phyloP scores from a whole-genome alignment of 2,113 vertebrate genomes.

The Girardinichthys multiradiatus region DNA sequence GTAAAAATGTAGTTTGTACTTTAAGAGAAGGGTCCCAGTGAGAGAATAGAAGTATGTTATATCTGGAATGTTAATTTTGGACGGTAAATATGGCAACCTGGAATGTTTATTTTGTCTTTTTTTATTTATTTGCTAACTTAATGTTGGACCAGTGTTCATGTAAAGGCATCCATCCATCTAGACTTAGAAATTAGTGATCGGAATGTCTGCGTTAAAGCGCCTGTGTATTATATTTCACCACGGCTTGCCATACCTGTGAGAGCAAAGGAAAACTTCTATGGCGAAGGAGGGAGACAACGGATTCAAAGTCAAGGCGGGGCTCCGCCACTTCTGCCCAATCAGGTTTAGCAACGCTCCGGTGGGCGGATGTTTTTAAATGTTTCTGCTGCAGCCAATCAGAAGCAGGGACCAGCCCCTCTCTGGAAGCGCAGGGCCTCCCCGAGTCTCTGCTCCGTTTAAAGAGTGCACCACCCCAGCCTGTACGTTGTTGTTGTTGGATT shows the following conservation, averaged over 20 bases:
- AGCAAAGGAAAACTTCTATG: constrained; percentile 32
- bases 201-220: no score
- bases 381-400: constrained; percentile 67
- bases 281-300: constrained; percentile 25
- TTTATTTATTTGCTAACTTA: no score
- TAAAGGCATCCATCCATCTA: no score
- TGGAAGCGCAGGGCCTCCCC: constrained; percentile 62
- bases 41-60: no score
- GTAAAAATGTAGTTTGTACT: no score
- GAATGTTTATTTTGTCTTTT: no score
- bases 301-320: constrained; percentile 37
- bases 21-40: no score
- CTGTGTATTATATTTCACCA: neutral
- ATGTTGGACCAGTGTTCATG: no score
- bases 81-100: no score
- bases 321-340: constrained; percentile 37
- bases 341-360: constrained; percentile 69
- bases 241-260: neutral
- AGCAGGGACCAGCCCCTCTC: constrained; percentile 52
- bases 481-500: constrained; percentile 42
- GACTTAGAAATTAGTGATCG: no score
- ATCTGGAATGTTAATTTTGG: no score
- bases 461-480: constrained; percentile 46
- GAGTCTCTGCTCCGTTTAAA: constrained; percentile 75
- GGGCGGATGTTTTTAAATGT: constrained; percentile 77